A percentile compares a stretch with the other conserved stretches of the same genome.
Conservation (phyloP, 2,888 invertebrate genomes). For the Minunthozetes semirufus region DNA sequence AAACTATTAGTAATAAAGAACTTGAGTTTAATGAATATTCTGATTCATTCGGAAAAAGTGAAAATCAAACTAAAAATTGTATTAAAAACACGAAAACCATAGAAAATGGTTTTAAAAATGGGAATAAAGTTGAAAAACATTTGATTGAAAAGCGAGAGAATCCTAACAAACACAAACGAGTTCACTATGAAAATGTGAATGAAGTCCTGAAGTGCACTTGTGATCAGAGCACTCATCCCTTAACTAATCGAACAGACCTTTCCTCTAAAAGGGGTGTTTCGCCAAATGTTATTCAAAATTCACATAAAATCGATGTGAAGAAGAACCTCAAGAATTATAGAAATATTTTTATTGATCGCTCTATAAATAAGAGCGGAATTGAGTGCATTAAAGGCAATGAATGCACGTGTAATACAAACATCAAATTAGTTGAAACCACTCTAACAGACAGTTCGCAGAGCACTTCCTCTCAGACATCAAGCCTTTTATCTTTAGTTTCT, state of each 20-base stretch:
- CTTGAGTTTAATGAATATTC: background rate
- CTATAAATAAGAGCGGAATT: background rate
- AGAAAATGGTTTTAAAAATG: background rate
- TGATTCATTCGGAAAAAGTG: background rate
- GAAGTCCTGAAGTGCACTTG: conserved; percentile 1
- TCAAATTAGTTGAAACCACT: conserved; percentile 3
- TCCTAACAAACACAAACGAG: background rate
- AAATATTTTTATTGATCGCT: conserved; percentile 19
- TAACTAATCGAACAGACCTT: background rate
- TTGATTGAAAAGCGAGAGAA: background rate
- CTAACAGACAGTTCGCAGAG: background rate
- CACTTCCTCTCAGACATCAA: background rate
- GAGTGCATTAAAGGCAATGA: background rate
- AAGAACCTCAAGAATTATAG: background rate
- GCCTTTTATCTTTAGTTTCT: background rate
- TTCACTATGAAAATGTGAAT: background rate
- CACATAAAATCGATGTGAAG: background rate
- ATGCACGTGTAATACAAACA: conserved; percentile 22
- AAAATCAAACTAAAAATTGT: background rate
- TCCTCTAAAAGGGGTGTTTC: background rate
- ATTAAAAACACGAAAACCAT: background rate
- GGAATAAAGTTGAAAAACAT: background rate
- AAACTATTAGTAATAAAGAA: background rate
- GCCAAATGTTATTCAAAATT: conserved; percentile 4
- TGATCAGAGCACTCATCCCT: background rate